These are phyloP conservation scores for Sebastes iracundus DNA, from an alignment of 2,797 vertebrate genomes.

Conservation along the genomic window DNA sequence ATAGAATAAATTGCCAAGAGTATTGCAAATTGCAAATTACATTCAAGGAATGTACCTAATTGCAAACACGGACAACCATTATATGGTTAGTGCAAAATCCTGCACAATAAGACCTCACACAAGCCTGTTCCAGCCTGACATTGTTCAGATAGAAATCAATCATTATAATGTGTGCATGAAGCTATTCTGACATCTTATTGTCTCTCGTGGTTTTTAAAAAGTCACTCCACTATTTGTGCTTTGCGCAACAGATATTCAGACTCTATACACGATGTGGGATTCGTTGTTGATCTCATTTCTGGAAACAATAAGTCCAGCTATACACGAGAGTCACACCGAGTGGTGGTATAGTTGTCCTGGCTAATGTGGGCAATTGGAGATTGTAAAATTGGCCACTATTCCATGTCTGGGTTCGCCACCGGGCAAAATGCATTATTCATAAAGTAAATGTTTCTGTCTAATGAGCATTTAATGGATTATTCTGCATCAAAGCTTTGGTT, in stretches of 20 bases:
- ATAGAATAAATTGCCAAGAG: too few species aligned
- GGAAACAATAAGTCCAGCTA: conserved; percentile 25
- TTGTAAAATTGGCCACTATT: conserved; percentile 38
- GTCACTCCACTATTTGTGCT: background rate
- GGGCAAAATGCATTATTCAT: conserved; percentile 78
- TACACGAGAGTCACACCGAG: background rate
- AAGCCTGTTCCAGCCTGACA: background rate
- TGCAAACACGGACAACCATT: too few species aligned
- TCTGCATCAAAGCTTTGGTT: conserved; percentile 67
- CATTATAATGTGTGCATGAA: background rate
- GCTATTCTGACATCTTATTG: background rate
- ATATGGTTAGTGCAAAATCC: too few species aligned
- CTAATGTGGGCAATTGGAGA: conserved; percentile 26
- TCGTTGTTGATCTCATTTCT: conserved; percentile 14
- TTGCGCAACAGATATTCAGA: background rate
- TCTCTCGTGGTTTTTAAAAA: conserved; percentile 5
- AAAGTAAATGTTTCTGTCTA: conserved; percentile 68
- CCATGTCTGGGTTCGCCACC: conserved; percentile 56
- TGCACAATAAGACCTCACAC: background rate
- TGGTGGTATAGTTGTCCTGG: background rate
- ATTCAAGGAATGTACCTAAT: too few species aligned
- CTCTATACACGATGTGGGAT: background rate
- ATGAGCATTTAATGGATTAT: conserved; percentile 76
- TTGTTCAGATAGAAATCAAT: background rate
- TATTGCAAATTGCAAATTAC: too few species aligned